Evolutionary conservation across 2,113 vertebrate genomes (phyloP), one percentile per base, ranked within the genome.

Genomic region (Zosterops japonicus): DNA sequence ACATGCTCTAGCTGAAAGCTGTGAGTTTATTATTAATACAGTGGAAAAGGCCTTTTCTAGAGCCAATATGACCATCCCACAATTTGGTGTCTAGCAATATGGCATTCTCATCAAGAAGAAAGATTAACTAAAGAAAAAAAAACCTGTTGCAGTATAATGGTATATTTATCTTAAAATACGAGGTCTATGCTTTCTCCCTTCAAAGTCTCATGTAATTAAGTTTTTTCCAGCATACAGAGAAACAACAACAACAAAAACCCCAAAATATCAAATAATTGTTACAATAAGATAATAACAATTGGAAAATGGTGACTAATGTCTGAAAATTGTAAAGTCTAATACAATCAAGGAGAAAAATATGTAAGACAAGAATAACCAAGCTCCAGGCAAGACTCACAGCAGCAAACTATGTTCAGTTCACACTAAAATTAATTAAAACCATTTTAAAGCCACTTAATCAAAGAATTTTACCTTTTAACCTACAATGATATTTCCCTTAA

Each of bases 371-470:
- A 46, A 56, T 72, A 82, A 69, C 11, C 24, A 86, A 83, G 22
- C 7, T 86, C 75, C 69, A 81, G 69, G 46, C 55, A 90, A 83
- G 70, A 71, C 9, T 71, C 35, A 47, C 6, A 85, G 35, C 64
- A 12, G 9, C 21, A 76, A 41, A 5, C 56, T 33, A 39, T 56
- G 44, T 44, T 92, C 39, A 64, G 5, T 35, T 84, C 59, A 60
- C 41, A 52, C 36, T 68, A 60, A 79, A 90, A 76, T 59, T 68
- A 92, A 92, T 50, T 29, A 93, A 95, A 88, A 79, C 10, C 23
- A 52, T 71, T 88, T 88, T 83, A 42, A 85, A 88, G 29, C 4
- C 53, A 56, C n/a, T 90, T 83, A 82, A 42, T 93, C 52, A 50
- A 35, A 41, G 35, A 74, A 67, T 14, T 75, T 21, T 83, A 64